These are phyloP conservation scores for Lapara coniferarum DNA, from an alignment of 2,888 invertebrate genomes.

Conservation along the genomic window DNA sequence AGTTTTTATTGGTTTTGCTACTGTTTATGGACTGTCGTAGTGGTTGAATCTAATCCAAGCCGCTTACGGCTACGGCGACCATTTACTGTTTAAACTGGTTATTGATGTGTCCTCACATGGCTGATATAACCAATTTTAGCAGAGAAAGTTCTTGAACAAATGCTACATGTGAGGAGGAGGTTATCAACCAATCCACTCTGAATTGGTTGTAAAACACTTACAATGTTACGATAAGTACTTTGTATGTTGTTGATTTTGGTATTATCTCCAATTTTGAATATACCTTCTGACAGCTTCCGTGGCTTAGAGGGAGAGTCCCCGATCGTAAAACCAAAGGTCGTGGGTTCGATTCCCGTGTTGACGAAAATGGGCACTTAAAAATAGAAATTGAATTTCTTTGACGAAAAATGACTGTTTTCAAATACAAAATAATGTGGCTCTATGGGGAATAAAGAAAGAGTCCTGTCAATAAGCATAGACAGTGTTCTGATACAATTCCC, in stretches of 20 bases:
- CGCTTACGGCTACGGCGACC: too few species aligned
- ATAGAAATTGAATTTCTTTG: neutral
- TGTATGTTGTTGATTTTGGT: neutral
- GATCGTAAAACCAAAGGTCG: neutral
- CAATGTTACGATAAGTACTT: too few species aligned
- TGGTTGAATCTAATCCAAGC: too few species aligned
- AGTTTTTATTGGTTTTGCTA: too few species aligned
- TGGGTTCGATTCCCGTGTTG: neutral
- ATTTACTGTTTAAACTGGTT: too few species aligned
- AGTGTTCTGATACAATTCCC: constrained; percentile 68
- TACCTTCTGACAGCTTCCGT: neutral
- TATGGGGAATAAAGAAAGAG: constrained; percentile 47
- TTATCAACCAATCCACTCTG: too few species aligned
- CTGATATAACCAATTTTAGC: too few species aligned
- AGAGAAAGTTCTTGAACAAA: too few species aligned
- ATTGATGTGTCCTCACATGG: too few species aligned
- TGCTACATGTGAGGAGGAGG: too few species aligned
- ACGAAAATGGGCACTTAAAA: neutral
- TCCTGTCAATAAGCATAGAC: constrained; percentile 48
- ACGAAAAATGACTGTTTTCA: neutral
- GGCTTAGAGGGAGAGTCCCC: neutral
- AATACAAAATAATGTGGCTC: neutral
- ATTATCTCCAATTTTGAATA: neutral
- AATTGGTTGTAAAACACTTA: too few species aligned
- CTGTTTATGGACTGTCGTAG: too few species aligned